Base-by-base conservation (phyloP, 2,797 vertebrate genomes). In the Tenualosa ilisha region DNA sequence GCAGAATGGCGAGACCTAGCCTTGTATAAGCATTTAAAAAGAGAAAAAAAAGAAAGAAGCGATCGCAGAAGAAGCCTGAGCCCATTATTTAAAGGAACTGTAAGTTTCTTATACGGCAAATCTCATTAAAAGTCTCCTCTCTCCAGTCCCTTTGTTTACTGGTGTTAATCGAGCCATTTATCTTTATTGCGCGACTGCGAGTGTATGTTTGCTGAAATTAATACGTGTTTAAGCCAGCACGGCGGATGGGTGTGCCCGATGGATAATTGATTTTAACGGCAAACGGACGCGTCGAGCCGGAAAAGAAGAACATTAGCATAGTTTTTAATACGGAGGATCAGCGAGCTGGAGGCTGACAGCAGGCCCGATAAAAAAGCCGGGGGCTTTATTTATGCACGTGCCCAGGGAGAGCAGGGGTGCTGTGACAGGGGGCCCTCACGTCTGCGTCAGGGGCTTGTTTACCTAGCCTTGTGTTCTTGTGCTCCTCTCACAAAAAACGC, bases 241-340 rank as follows among this genome's bases (percentile, higher is more conserved):
- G 86, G 92, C 91, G 91, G 96, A 94, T 94, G 96, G 95, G 93
- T 96, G 95, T 96, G 96, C 95, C 94, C 94, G 94, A 95, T 94
- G 94, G 92, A 93, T 95, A 95, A 95, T 95, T 95, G 94, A 96
- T 95, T 96, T 95, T 93, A 94, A 94, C 95, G 93, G 93, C 93
- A 95, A 95, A 93, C 93, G 92, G 91, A 94, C 94, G 92, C 94
- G 93, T 93, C 94, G 94, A 94, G 94, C 93, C 94, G 95, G 94
- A 95, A 95, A 95, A 95, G 94, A 93, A 94, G 93, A 95, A 93
- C 93, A 94, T 95, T 95, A 95, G 93, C 92, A 93, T 95, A 93
- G 92, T 94, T 95, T 94, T 95, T 95, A 95, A 95, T 95, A 93
- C 94, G 92, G 87, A 89, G 91, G 91, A 93, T 93, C 91, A 91